phyloP scores from a whole-genome alignment of 2,888 invertebrate species.

The Tenthredo notha region DNA sequence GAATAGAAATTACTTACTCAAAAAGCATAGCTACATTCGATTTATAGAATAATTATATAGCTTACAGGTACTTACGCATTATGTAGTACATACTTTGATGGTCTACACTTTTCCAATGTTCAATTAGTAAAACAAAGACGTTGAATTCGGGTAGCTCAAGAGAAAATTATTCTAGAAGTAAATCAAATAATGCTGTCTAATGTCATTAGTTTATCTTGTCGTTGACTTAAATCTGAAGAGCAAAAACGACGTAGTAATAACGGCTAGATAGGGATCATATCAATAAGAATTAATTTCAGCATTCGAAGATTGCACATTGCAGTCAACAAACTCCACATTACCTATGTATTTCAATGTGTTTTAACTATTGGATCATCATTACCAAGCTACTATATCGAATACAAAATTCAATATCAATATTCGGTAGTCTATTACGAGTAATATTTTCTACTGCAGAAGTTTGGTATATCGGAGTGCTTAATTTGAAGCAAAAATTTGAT shows the following conservation, averaged over 20 bases:
- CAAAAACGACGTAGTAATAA: background rate
- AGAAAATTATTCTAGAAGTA: background rate
- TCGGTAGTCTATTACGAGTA: background rate
- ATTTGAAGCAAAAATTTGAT: background rate
- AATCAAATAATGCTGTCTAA: constrained; percentile 28
- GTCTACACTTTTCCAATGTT: constrained; percentile 10
- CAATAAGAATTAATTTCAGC: constrained; percentile 26
- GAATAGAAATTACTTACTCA: constrained; percentile 4
- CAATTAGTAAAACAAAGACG: background rate
- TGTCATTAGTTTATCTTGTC: constrained; percentile 24
- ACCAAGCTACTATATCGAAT: background rate
- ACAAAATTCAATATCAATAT: constrained; percentile 1
- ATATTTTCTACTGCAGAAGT: background rate
- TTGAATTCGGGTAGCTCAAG: background rate
- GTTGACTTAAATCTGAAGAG: background rate
- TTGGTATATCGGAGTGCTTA: background rate
- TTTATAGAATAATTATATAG: background rate
- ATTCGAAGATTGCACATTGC: background rate
- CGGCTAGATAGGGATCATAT: constrained; percentile 41
- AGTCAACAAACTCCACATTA: background rate
- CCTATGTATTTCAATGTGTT: background rate
- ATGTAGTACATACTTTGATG: background rate
- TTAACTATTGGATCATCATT: background rate
- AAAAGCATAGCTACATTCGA: background rate
- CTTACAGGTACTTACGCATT: constrained; percentile 24